These are phyloP conservation scores for Pedetes capensis DNA, from an alignment of 2,113 vertebrate genomes.

Conservation along the genomic window DNA sequence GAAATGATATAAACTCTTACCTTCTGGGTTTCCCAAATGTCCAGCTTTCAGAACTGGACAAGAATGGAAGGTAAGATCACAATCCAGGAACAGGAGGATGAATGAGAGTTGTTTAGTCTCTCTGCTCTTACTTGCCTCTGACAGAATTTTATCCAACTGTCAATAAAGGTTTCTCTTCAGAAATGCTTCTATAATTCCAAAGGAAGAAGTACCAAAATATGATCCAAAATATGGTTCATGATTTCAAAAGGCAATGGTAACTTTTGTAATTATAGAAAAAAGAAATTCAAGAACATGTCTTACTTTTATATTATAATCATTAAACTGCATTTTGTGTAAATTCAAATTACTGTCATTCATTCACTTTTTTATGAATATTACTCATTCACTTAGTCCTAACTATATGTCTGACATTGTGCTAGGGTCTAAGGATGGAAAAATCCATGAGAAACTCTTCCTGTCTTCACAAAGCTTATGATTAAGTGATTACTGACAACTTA, in stretches of 20 bases:
- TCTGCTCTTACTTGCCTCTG: background rate
- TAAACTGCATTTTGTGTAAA: background rate
- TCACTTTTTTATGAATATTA: slow-evolving; percentile 6
- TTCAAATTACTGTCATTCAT: background rate
- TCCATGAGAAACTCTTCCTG: background rate
- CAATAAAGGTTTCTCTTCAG: background rate
- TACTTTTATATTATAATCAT: background rate
- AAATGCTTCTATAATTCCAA: background rate
- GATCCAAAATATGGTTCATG: background rate
- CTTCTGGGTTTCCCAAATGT: background rate
- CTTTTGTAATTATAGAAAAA: background rate
- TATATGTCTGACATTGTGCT: background rate
- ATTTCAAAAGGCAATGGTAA: background rate
- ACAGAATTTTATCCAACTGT: background rate
- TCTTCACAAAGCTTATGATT: background rate
- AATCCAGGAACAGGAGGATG: background rate
- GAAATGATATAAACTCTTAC: background rate
- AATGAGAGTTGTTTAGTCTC: background rate
- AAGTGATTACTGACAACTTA: background rate
- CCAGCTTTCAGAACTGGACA: slow-evolving; percentile 21
- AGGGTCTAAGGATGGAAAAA: background rate
- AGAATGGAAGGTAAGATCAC: background rate
- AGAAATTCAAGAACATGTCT: background rate
- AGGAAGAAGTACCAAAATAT: background rate
- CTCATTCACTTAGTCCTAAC: background rate